Conservation (phyloP, 2,797 vertebrate species). For the Numenius phaeopus region DNA sequence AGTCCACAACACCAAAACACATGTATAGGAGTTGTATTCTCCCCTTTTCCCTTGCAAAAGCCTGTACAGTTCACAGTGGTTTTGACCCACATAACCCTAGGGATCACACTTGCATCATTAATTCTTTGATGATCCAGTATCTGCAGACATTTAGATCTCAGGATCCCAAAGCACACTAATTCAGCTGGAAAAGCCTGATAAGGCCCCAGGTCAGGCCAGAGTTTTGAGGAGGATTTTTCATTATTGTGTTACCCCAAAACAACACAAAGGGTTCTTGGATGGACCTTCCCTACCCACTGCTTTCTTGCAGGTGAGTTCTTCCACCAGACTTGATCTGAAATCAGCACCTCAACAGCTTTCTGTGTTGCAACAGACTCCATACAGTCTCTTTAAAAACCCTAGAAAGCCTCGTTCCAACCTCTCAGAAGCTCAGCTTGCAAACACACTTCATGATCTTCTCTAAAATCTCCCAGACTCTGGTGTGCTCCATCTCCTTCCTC, state of each 20-base stretch:
- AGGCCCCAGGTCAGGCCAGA: background rate
- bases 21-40: background rate
- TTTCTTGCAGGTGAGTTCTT: background rate
- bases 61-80: background rate
- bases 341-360: background rate
- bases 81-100: background rate
- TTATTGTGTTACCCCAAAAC: background rate
- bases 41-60: background rate
- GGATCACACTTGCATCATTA: background rate
- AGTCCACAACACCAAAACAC: background rate
- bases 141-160: background rate
- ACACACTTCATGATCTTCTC: background rate
- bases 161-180: background rate
- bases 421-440: background rate
- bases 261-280: accelerated
- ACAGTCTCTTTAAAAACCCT: background rate
- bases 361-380: background rate
- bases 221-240: background rate
- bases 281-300: background rate
- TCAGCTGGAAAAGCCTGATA: background rate
- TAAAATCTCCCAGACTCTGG: background rate
- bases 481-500: background rate
- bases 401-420: background rate
- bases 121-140: background rate
- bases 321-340: background rate